These are phyloP conservation scores for Aphyosemion australe DNA, from an alignment of 2,113 vertebrate species.

Conservation along the genomic window DNA sequence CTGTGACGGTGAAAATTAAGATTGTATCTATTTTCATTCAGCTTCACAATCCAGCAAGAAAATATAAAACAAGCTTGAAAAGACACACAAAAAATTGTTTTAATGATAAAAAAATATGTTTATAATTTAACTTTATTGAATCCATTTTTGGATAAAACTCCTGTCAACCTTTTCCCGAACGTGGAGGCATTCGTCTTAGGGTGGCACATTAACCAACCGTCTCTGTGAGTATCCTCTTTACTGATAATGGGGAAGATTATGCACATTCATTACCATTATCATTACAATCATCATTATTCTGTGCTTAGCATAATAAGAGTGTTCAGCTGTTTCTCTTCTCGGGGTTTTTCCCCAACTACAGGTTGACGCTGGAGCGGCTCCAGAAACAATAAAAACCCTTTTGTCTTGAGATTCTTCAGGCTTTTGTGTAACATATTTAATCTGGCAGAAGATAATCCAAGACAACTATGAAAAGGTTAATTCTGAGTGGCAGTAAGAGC, in stretches of 20 bases:
- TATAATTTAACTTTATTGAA: no score
- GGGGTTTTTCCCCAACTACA: conserved; percentile 7
- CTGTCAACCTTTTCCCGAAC: conserved; percentile 28
- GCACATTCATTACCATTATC: conserved; percentile 76
- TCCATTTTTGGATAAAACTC: conserved; percentile 19
- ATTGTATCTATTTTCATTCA: no score
- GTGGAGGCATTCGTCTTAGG: conserved; percentile 57
- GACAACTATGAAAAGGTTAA: conserved; percentile 10
- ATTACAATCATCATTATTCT: conserved; percentile 66
- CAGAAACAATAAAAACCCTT: conserved; percentile 11
- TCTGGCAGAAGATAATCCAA: not conserved
- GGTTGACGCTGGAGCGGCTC: conserved; percentile 7
- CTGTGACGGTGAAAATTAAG: no score
- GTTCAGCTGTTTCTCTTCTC: conserved; percentile 37
- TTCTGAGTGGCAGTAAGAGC: not conserved
- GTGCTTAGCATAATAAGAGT: conserved; percentile 59
- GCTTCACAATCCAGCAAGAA: no score
- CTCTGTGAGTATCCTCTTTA: conserved; percentile 43
- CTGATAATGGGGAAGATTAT: conserved; percentile 72
- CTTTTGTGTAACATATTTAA: conserved; percentile 20
- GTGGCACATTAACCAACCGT: conserved; percentile 63
- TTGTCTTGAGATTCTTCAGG: conserved; percentile 25
- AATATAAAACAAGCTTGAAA: no score
- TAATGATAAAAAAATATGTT: no score
- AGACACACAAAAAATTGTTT: no score